Base-by-base conservation (phyloP, 2,888 invertebrate species). In the Acleris sparsana region DNA sequence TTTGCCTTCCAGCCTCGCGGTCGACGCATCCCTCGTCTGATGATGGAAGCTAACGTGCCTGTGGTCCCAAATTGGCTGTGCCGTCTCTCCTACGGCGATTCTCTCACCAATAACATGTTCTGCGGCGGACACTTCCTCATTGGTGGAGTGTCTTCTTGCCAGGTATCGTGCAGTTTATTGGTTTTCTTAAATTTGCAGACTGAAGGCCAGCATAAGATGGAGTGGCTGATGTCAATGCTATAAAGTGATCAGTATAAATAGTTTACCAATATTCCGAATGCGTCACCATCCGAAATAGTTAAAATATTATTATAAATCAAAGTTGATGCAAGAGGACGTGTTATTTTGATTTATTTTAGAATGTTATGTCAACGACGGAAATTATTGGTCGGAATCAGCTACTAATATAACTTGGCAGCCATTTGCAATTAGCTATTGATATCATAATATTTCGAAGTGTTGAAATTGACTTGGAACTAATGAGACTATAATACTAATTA, bases 51-150 rank as follows among this genome's bases (percentile, higher is more conserved):
- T 0, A 86, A 88, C 2, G 88, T 94, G 1, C 92, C 90, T 0
- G 90, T 93, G 39, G 91, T 93, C 0, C 89, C 92, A 0, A 88
- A 88, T 70, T 88, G 89, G 91, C 74, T 93, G 5, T 92, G 92
- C 62, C 83, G 85, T 7, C 76, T 91, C 18, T 88, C 93, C 0
- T 93, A 93, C 63, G 89, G 90, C 0, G 88, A 87, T n/a, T 82
- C 90, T 1, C 84, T 94, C 58, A 93, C 94, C 1, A 78, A 79
- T 57, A 88, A 93, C 73, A 94, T 94, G 94, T 90, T 95, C 77
- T 94, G 94, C 74, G 94, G 94, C 0, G 94, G 94, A 46, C 93
- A 93, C 72, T 87, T 93, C 72, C 84, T 93, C 18, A 90, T 93
- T 3, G 93, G 94, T 49, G 93, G 94, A 62, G 93, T 92, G 53